A percentile compares a stretch with the other conserved stretches of the same genome.
These are phyloP conservation scores for Channa argus DNA, from an alignment of 2,113 vertebrate species.

Conservation along the genomic window DNA sequence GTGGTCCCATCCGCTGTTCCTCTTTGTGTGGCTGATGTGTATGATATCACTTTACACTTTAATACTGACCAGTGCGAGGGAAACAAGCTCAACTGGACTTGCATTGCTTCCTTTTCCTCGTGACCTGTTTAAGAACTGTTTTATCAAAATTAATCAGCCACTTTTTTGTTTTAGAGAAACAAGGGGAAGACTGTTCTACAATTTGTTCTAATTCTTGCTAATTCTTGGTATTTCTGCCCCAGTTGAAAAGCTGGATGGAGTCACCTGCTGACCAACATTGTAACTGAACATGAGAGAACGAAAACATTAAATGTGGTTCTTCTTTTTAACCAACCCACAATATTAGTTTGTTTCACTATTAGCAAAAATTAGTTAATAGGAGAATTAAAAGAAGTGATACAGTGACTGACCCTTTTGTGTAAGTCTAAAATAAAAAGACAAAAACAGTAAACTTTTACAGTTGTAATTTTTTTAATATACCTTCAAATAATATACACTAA, in stretches of 20 bases:
- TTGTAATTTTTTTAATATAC: too few relatives aligned
- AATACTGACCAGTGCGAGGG: not conserved
- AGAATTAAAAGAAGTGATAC: too few relatives aligned
- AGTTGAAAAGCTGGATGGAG: constrained; percentile 36
- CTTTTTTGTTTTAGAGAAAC: constrained; percentile 40
- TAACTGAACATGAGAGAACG: constrained; percentile 58
- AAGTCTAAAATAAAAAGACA: too few relatives aligned
- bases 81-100: not conserved
- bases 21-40: not conserved
- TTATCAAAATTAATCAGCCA: constrained; percentile 33
- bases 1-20: not conserved
- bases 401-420: too few relatives aligned
- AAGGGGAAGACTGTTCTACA: constrained; percentile 39
- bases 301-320: constrained; percentile 44
- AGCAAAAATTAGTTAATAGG: not conserved
- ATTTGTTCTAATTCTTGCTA: constrained; percentile 53
- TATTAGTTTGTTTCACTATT: not conserved
- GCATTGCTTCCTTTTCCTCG: not conserved
- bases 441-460: too few relatives aligned
- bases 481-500: too few relatives aligned
- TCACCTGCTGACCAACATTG: constrained; percentile 26
- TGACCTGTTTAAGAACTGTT: constrained; percentile 35
- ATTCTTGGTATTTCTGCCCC: constrained; percentile 48
- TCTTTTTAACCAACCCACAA: constrained; percentile 1
- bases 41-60: not conserved